Evolutionary conservation across 2,888 invertebrate species (phyloP).

Genomic region (Meliscaeva auricollis): DNA sequence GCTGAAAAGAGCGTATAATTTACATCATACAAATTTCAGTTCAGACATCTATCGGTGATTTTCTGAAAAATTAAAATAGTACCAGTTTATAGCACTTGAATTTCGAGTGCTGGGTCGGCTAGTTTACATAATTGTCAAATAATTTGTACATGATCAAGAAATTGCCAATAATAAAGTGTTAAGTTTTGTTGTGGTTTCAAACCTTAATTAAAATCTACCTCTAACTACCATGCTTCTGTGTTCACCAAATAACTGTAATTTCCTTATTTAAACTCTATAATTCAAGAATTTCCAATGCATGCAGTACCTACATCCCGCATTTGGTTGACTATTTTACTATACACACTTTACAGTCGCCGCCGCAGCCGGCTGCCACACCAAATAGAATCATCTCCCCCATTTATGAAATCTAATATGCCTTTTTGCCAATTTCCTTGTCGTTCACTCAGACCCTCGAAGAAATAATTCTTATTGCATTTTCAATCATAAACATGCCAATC

Average conservation of each 20-base stretch:
- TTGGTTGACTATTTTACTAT: neutral
- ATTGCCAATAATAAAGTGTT: no score
- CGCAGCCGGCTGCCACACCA: neutral
- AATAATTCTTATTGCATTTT: slow-evolving; percentile 46
- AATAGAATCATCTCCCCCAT: neutral
- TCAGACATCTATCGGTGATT: no score
- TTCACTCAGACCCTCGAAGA: slow-evolving; percentile 44
- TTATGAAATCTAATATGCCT: slow-evolving; percentile 52
- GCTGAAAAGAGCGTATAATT: no score
- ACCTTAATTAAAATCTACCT: no score
- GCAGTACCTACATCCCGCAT: neutral
- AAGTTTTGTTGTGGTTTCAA: no score
- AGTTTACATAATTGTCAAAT: no score
- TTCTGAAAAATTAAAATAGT: no score
- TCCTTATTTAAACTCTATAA: neutral
- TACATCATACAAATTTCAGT: no score
- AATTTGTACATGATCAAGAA: no score
- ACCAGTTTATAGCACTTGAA: no score
- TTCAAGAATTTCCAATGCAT: neutral
- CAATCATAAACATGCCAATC: slow-evolving; percentile 60
- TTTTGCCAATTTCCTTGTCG: slow-evolving; percentile 44
- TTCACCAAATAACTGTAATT: neutral
- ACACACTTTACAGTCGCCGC: no score
- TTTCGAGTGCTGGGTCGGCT: no score
- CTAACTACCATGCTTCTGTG: neutral